Evolutionary conservation across 2,888 invertebrate genomes (phyloP), one percentile per base, ranked within the genome.

Genomic region (Macrophya alboannulata): DNA sequence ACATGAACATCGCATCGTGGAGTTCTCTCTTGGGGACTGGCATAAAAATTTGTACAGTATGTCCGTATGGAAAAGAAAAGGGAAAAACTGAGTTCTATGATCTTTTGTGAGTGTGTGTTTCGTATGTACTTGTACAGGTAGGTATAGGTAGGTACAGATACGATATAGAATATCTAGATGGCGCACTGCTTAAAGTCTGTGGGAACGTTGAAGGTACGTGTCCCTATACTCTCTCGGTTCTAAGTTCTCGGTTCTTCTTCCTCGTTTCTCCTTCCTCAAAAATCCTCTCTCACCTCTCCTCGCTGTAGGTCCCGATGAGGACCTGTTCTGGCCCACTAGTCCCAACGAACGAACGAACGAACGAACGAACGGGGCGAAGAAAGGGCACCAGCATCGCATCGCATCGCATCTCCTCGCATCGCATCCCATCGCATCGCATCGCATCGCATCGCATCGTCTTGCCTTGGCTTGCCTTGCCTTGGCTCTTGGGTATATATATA

Each of bases 251-350:
- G 15, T 74, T 45, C 25, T 74, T 45, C 43, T 74, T 74, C 43
- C 21, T 74, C 45, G n/a, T 45, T 45, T 45, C 74, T 74, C 25
- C 21, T 45, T 88, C 87, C 86, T 86, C 82, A 79, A 84, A 85
- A 87, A 85, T 86, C 85, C 85, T 79, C 87, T 85, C 77, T 77
- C 77, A 48, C 77, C 74, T 86, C 86, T 88, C 89, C 88, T 88
- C 88, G 89, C 89, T 89, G 90, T 91, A 88, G 90, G 90, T 90
- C 90, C 87, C 85, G 88, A 89, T 86, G 83, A 87, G 87, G 88
- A 90, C 89, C 90, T 88, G 89, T 89, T 89, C 88, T 88, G 85
- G 87, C 88, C 87, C 86, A 87, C 87, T 85, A 87, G 68, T 12
- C 68, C 68, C 62, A 62, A 62, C 62, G 62, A 62, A 62, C 62